These are phyloP conservation scores for Temnopleurus reevesii DNA, from an alignment of 53 echinoderm and acorn worm species.

Conservation along the genomic window DNA sequence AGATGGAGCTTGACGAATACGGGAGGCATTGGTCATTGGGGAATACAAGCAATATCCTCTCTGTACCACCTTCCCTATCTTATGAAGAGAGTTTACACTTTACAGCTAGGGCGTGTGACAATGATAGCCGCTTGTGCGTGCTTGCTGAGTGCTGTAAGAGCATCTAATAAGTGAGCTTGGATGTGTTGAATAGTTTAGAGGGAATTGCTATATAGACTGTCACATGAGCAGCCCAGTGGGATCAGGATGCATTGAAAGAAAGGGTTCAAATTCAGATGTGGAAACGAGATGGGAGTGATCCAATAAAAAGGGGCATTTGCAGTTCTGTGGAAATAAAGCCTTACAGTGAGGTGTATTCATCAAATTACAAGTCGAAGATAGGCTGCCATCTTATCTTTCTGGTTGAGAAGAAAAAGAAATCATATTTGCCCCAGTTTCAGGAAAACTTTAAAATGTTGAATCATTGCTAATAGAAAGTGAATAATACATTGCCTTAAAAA, in stretches of 20 bases:
- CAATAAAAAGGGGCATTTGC: too few species aligned
- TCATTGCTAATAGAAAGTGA: too few species aligned
- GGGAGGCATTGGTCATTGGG: neutral
- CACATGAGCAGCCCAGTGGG: neutral
- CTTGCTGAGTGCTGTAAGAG: slow-evolving; percentile 10
- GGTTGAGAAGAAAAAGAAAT: too few species aligned
- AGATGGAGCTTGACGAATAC: neutral
- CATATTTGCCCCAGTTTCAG: too few species aligned
- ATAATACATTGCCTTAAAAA: too few species aligned
- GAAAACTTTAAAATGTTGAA: too few species aligned
- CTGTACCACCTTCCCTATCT: neutral
- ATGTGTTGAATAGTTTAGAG: slow-evolving; percentile 32
- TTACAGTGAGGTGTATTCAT: too few species aligned
- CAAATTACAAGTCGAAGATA: too few species aligned
- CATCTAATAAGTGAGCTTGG: slow-evolving; percentile 22
- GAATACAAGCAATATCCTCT: neutral
- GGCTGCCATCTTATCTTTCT: too few species aligned
- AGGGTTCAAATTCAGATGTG: neutral
- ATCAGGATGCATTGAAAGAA: neutral
- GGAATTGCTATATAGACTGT: slow-evolving; percentile 22
- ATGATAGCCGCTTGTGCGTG: slow-evolving; percentile 35
- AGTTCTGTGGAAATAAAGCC: too few species aligned
- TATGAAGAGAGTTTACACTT: slow-evolving; percentile 29
- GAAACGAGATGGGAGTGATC: neutral
- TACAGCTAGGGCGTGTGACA: neutral